These are phyloP conservation scores for Aplodontia rufa DNA, from an alignment of 2,113 vertebrate species.

Conservation along the genomic window DNA sequence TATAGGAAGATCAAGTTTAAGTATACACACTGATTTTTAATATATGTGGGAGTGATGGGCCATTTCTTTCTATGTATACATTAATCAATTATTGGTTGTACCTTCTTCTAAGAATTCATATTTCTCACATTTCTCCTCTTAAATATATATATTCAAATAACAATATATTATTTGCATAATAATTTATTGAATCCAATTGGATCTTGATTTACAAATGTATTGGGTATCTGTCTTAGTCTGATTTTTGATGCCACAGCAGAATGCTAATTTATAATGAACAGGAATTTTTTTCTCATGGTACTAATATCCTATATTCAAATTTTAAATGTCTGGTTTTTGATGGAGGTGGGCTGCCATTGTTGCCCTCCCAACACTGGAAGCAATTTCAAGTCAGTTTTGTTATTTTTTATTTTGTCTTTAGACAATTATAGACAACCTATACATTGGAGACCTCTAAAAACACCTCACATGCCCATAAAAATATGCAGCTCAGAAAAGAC, in stretches of 20 bases:
- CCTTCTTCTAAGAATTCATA: background rate
- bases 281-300: background rate
- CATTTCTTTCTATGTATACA: background rate
- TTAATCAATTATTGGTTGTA: background rate
- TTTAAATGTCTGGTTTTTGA: too few relatives aligned
- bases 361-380: background rate
- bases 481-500: background rate
- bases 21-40: background rate
- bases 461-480: background rate
- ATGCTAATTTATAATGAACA: background rate
- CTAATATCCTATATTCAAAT: too few relatives aligned
- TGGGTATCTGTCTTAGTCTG: background rate
- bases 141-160: background rate
- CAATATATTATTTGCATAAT: background rate
- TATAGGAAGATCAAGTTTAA: background rate
- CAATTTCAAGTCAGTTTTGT: background rate
- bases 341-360: background rate
- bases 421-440: background rate
- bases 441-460: background rate
- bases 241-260: background rate
- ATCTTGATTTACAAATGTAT: background rate
- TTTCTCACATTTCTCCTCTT: background rate
- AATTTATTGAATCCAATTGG: background rate
- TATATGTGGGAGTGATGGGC: background rate
- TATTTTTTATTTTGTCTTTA: too few relatives aligned